Percentiles rank a stretch among this genome's conserved stretches.
These are phyloP conservation scores for Meghimatium bilineatum DNA, from an alignment of 2,888 invertebrate species.

Conservation along the genomic window DNA sequence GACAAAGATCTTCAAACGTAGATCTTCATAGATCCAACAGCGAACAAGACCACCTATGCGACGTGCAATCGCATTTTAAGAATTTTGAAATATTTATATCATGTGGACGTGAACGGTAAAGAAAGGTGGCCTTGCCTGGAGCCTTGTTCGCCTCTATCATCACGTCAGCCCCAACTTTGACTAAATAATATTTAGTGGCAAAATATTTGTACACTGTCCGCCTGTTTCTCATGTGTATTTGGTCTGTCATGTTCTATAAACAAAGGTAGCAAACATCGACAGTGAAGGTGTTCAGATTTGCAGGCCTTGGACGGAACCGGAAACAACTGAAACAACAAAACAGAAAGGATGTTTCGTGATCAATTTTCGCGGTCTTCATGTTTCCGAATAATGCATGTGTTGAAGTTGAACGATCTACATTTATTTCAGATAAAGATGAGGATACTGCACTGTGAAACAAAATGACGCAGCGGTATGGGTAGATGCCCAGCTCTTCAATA, in stretches of 20 bases:
- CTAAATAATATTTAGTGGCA: conserved; percentile 34
- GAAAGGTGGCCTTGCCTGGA: background rate
- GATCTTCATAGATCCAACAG: background rate
- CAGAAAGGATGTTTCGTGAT: background rate
- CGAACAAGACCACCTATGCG: background rate
- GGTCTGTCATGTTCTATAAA: conserved; percentile 18
- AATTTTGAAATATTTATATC: background rate
- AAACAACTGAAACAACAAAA: conserved; percentile 40
- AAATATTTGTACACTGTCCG: conserved; percentile 26
- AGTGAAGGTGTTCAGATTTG: conserved; percentile 29
- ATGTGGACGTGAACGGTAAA: background rate
- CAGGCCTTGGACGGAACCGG: conserved; percentile 32
- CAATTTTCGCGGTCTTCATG: background rate
- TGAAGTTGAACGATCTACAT: background rate
- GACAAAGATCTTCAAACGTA: too few species aligned
- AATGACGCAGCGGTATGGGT: too few species aligned
- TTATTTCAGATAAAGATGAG: background rate
- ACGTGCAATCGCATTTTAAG: background rate
- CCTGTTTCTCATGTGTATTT: background rate
- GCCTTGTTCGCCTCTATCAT: background rate
- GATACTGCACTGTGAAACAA: background rate
- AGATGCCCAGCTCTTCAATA: too few species aligned
- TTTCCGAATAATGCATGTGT: background rate
- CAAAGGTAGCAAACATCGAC: conserved; percentile 24
- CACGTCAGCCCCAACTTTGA: background rate